Evolutionary conservation across 2,113 vertebrate genomes (phyloP), one percentile per base, ranked within the genome.

Genomic region (Bettongia penicillata): DNA sequence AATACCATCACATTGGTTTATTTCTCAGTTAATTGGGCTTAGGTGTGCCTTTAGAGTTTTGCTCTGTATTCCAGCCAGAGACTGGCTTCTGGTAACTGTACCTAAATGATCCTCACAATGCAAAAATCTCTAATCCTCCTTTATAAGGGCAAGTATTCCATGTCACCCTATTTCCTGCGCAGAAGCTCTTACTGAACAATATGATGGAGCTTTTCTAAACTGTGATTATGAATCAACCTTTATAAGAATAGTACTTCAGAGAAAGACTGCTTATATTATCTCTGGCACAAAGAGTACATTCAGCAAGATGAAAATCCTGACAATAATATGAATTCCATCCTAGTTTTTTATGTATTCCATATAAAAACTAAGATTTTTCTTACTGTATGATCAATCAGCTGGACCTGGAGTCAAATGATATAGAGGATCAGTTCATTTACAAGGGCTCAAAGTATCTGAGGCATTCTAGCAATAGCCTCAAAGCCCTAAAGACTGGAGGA

Each of bases 21-120:
- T 95, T 97, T 96, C 96, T 96, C 94, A 91, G 92, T 97, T 97
- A 97, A 98, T 97, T 97, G 97, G 96, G 68, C 94, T 68, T 61
- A 47, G 43, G 48, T 96, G 96, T 96, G 97, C 96, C 93, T 94
- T 96, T 91, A 90, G 95, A 97, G 95, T 97, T 98, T 96, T 96
- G 94, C 91, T 91, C 92, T 53, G 19, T 94, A 95, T 97, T 97
- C 97, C 96, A 97, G 93, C 97, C 53, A 94, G 96, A 96, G 93
- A 96, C 96, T 93, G 68, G 91, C n/a, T 97, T 96, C 96, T 94
- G 93, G 93, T 52, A 53, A 96, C 94, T 95, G 48, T 95, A 97
- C 91, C 25, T 95, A 97, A 98, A 95, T 93, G 90, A 94, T 91
- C 93, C 97, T 97, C 93, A 96, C 96, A 97, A 97, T 97, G 95